phyloP scores from a whole-genome alignment of 2,888 invertebrate species.

The Nasonia oneida region DNA sequence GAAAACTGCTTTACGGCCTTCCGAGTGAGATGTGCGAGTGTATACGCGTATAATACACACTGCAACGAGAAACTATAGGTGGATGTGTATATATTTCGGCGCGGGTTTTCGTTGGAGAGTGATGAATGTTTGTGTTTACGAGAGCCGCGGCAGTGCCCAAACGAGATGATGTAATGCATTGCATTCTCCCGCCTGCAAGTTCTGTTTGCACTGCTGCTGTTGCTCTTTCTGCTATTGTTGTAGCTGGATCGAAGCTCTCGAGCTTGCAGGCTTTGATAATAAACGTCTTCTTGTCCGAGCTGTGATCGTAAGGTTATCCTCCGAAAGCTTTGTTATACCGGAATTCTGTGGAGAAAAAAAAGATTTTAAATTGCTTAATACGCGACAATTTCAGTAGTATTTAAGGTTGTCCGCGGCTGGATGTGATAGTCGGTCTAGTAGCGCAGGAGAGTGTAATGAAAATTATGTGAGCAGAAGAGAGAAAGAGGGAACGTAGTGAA shows the following conservation, averaged over 20 bases:
- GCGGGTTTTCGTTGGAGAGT: conserved; percentile 1
- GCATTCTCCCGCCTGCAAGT: not conserved
- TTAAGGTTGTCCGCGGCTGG: not conserved
- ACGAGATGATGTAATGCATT: conserved; percentile 15
- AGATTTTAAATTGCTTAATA: no score
- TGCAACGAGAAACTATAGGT: not conserved
- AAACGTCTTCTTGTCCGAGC: not conserved
- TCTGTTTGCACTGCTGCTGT: not conserved
- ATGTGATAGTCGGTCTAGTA: not conserved
- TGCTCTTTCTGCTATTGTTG: not conserved
- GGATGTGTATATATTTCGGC: not conserved
- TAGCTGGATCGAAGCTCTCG: not conserved
- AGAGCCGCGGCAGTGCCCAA: not conserved
- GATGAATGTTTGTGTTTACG: conserved; percentile 12
- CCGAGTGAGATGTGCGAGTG: not conserved
- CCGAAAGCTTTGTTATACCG: no score
- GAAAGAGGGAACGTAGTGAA: not conserved
- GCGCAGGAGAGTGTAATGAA: not conserved
- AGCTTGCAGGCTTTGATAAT: not conserved
- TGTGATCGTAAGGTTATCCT: not conserved
- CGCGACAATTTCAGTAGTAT: not conserved
- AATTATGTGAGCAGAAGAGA: not conserved
- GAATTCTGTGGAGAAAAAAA: no score
- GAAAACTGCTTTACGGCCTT: not conserved
- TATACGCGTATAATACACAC: not conserved